Conservation (phyloP, 2,113 vertebrate species). For the Rhinolophus ferrumequinum region DNA sequence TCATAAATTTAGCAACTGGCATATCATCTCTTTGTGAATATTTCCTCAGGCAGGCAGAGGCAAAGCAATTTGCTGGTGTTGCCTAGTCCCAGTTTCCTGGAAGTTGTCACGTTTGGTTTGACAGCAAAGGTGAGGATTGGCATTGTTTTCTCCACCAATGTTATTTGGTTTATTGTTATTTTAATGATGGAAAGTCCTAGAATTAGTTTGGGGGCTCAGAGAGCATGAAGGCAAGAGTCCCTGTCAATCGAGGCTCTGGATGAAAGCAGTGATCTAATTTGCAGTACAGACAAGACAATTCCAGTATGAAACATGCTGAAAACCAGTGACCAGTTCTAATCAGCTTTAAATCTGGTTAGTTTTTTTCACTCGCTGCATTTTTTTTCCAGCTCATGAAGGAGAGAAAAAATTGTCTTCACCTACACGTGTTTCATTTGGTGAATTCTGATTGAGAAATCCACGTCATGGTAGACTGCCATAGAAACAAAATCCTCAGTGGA, state of each 20-base stretch:
- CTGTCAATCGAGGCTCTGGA: background rate
- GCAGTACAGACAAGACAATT: background rate
- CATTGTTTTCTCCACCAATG: background rate
- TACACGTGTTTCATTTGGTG: background rate
- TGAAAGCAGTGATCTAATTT: background rate
- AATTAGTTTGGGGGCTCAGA: background rate
- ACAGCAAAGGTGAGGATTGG: background rate
- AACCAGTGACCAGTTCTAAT: background rate
- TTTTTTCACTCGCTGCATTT: background rate
- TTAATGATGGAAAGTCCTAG: background rate
- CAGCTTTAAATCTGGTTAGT: background rate
- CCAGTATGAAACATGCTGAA: background rate
- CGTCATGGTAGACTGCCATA: background rate
- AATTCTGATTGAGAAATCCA: background rate
- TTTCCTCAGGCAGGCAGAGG: background rate
- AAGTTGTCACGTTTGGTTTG: conserved; percentile 39
- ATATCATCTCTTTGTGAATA: background rate
- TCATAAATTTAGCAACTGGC: background rate
- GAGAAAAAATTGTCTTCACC: background rate
- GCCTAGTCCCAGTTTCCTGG: background rate
- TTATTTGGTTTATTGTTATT: background rate
- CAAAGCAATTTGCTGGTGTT: background rate
- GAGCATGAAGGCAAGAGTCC: background rate
- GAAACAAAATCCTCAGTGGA: background rate
- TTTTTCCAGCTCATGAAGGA: background rate